Conservation (phyloP, 2,888 invertebrate genomes). For the Hedya salicella region DNA sequence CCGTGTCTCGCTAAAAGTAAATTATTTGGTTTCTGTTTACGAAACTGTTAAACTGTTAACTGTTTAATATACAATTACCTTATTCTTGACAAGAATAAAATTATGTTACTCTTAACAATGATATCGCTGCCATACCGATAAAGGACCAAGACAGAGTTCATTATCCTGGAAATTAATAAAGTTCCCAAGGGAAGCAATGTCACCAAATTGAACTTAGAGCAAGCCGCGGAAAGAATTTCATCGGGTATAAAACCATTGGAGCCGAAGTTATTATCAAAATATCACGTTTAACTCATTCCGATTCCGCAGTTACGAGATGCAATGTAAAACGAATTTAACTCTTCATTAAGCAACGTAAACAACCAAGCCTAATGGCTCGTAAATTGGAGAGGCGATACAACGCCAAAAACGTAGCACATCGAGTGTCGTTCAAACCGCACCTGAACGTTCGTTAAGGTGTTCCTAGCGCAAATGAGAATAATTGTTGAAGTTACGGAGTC, state of each 20-base stretch:
- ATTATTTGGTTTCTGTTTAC: no score
- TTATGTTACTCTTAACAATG: no score
- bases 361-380: constrained; percentile 31
- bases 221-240: neutral
- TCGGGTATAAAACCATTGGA: neutral
- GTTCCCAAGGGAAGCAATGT: neutral
- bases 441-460: constrained; percentile 45
- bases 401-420: constrained; percentile 42
- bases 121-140: no score
- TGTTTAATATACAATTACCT: no score
- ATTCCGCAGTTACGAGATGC: constrained; percentile 2
- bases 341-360: constrained; percentile 38
- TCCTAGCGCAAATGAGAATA: constrained; percentile 44
- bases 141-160: no score
- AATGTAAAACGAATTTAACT: constrained; percentile 23
- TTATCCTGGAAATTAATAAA: no score
- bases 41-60: no score
- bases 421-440: constrained; percentile 44
- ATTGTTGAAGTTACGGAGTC: constrained; percentile 44
- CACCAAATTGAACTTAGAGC: neutral
- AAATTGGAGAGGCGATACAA: constrained; percentile 41
- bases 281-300: constrained; percentile 33
- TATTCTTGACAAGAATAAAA: no score
- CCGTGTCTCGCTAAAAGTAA: no score
- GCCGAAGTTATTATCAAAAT: neutral